Conservation (phyloP, 2,888 invertebrate genomes). For the Chymomyza amoena region DNA sequence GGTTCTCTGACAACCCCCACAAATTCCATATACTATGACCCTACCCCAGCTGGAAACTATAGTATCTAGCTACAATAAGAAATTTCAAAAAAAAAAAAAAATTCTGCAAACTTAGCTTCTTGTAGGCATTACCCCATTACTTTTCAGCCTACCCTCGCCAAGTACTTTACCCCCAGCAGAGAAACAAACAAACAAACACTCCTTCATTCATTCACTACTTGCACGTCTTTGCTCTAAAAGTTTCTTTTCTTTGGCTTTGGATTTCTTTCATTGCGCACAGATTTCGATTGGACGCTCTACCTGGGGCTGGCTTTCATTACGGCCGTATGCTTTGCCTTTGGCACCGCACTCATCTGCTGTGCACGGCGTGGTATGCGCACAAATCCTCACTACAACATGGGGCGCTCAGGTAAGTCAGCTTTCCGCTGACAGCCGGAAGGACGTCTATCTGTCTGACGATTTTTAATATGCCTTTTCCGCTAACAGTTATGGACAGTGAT, state of each 20-base stretch:
- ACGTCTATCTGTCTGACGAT: not conserved
- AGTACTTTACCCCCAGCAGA: not conserved
- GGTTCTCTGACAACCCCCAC: too few species aligned
- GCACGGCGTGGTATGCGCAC: slow-evolving; percentile 75
- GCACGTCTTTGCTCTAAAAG: not conserved
- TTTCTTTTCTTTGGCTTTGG: not conserved
- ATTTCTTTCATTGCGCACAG: slow-evolving; percentile 47
- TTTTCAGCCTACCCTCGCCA: too few species aligned
- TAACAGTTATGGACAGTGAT: slow-evolving; percentile 90
- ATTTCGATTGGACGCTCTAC: slow-evolving; percentile 79
- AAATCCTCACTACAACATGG: slow-evolving; percentile 78
- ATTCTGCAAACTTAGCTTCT: not conserved
- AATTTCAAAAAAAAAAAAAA: not conserved
- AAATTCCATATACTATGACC: too few species aligned
- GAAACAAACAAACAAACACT: not conserved
- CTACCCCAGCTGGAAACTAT: too few species aligned
- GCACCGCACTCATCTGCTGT: slow-evolving; percentile 75
- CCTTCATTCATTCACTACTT: not conserved
- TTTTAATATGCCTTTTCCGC: slow-evolving; percentile 5
- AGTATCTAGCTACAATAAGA: too few species aligned
- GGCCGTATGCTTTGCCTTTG: slow-evolving; percentile 76
- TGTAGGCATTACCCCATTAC: too few species aligned
- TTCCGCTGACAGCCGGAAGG: slow-evolving; percentile 11
- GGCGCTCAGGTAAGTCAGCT: slow-evolving; percentile 76
- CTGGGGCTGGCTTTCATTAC: slow-evolving; percentile 77